Evolutionary conservation across 2,888 invertebrate genomes (phyloP), one percentile per base, ranked within the genome.

Genomic region (Clistopyga incitator): DNA sequence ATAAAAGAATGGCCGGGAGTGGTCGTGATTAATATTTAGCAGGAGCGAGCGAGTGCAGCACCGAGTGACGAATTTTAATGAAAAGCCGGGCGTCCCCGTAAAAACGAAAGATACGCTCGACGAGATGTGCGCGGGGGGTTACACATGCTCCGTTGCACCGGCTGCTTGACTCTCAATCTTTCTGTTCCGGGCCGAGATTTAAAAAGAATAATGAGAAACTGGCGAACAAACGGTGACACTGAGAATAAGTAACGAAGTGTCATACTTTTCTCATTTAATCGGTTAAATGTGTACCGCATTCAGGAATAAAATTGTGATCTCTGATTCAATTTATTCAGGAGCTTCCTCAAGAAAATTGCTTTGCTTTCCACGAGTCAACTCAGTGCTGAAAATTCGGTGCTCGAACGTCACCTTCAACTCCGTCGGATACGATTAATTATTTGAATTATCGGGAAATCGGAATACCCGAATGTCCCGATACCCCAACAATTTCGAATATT

Each of bases 1-100:
- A 45, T 23, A 54, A 54, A 77, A 68, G 47, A 47, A 77, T 56
- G 50, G 59, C 56, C 20, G 77, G 68, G 52, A 54, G 54, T 20
- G 15, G 34, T 70, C 70, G 70, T 77, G 77, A 68, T 77, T 77
- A 77, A 77, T 77, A 77, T 77, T 77, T 68, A 77, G 59, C 68
- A 77, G 68, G 67, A 47, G 61, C 45, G 67, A 38, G 68, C 38
- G 45, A 47, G 45, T 23, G 77, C 68, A n/a, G 42, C 64, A 65
- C 42, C 52, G 68, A 77, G 68, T 77, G 77, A 68, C 77, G 77
- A 77, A 77, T 77, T 77, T 68, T 68, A 77, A 77, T 77, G 77
- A 77, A 77, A 77, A 59, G 67, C 25, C 47, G 67, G 13, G 6
- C n/a, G 70, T 54, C 13, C 54, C 54, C 34, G 70, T 34, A 54